These are phyloP conservation scores for Nylanderia fulva DNA, from an alignment of 1,140 invertebrate genomes.

Conservation along the genomic window DNA sequence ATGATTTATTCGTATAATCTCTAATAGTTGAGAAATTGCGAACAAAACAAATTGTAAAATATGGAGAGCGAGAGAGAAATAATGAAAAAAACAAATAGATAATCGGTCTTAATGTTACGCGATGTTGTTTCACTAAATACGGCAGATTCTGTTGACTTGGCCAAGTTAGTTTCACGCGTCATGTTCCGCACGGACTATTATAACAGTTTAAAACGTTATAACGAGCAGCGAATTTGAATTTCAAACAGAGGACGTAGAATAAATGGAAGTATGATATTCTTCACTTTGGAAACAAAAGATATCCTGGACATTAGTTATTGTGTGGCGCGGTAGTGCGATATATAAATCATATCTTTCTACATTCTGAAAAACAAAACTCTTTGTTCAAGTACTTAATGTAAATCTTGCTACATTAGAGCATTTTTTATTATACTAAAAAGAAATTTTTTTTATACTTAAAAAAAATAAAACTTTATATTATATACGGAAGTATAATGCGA, in stretches of 20 bases:
- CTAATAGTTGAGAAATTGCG: neutral
- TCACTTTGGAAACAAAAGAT: slow-evolving; percentile 11
- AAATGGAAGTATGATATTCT: slow-evolving; percentile 27
- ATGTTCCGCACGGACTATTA: neutral
- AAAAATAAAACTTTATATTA: slow-evolving; percentile 12
- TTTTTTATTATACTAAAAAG: neutral
- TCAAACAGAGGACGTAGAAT: slow-evolving; percentile 4
- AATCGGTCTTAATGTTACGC: neutral
- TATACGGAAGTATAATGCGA: neutral
- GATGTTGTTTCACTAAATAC: slow-evolving; percentile 25
- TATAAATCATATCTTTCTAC: slow-evolving; percentile 7
- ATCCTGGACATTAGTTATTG: neutral
- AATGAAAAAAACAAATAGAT: neutral
- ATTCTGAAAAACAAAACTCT: slow-evolving; percentile 24
- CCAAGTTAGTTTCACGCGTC: neutral
- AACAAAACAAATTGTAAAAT: slow-evolving; percentile 26
- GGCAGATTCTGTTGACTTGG: slow-evolving; percentile 1
- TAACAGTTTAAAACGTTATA: neutral
- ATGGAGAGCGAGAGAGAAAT: neutral
- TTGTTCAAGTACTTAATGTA: slow-evolving; percentile 33
- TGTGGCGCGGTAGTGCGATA: neutral
- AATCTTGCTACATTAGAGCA: slow-evolving; percentile 26
- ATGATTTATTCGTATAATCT: neutral
- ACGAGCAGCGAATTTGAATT: slow-evolving; percentile 32
- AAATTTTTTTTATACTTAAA: no score